Evolutionary conservation across 2,797 vertebrate genomes (phyloP).

Genomic region (Hoplostethus atlanticus): DNA sequence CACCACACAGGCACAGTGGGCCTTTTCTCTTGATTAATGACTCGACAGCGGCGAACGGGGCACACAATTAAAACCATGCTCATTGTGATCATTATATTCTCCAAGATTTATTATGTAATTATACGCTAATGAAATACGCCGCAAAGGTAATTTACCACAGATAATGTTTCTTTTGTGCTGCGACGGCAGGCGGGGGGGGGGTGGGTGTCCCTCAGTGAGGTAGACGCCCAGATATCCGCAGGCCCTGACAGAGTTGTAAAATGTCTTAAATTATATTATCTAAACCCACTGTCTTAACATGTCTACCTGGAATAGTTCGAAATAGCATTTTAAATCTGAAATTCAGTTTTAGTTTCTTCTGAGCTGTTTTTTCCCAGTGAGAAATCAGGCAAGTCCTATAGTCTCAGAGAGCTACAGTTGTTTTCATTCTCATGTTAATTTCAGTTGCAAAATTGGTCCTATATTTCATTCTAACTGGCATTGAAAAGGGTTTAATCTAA

Average conservation of each 20-base stretch:
- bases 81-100: slow-evolving; percentile 60
- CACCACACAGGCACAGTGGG: not conserved
- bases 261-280: too few species aligned
- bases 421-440: too few species aligned
- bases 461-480: too few species aligned
- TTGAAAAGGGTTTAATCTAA: too few species aligned
- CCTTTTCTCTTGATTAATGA: slow-evolving; percentile 71
- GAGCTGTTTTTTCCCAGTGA: too few species aligned
- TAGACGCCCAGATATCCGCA: not conserved
- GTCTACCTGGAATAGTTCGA: too few species aligned
- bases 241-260: not conserved
- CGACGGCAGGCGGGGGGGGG: not conserved
- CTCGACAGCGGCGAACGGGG: slow-evolving; percentile 44
- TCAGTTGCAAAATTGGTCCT: too few species aligned
- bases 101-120: slow-evolving; percentile 81
- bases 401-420: too few species aligned
- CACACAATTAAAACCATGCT: slow-evolving; percentile 65
- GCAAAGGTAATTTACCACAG: slow-evolving; percentile 47
- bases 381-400: too few species aligned
- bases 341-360: too few species aligned
- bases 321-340: too few species aligned
- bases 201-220: slow-evolving; percentile 5
- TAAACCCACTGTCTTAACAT: too few species aligned
- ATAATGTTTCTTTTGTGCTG: slow-evolving; percentile 37
- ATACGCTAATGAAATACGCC: slow-evolving; percentile 58